Evolutionary conservation across 1,140 invertebrate species (phyloP), one percentile per base, ranked within the genome.

Genomic region (Listronotus oregonensis): DNA sequence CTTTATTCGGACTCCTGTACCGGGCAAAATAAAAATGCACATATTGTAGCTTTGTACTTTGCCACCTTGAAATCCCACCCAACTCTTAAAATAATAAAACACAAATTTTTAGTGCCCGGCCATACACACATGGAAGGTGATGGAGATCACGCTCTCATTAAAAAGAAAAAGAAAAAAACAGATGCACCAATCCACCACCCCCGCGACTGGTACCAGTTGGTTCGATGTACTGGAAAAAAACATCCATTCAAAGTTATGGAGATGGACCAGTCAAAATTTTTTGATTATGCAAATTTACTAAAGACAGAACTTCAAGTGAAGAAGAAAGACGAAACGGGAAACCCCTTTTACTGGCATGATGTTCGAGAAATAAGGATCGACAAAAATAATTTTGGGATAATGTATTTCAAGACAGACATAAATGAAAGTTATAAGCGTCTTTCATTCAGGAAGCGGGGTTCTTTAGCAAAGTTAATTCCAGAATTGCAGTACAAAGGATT

Each of bases 1-100:
- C 67, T 77, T 31, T 78, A 74, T 62, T 78, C 71, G 49, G 73
- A 78, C 55, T 68, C 64, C 11, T 77, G 77, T 39, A 7, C 46
- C 15, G 72, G 77, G 4, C 78, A 78, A 68, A 79, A 77, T 65
- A 77, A 75, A 64, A 78, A 78, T 61, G 63, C 61, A 51, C 64
- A 70, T 52, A 47, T 77, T 15, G 27, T 58, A 47, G 60, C 62
- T 14, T 74, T 75, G 72, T 74, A 72, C 46, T 55, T 70, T 11
- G 46, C 43, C 9, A 49, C 72, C 10, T 39, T 31, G 17, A 40
- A 49, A 37, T 49, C 43, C n/a, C 46, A 15, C 47, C 14, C 44
- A 18, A 54, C 44, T 17, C 49, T 69, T 12, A 59, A 62, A 44
- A 44, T 64, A 15, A 57, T 68, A 37, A 56, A 72, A 9, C 66